Evolutionary conservation across 2,797 vertebrate genomes (phyloP).

Genomic region (Notoglanidium macrostoma): DNA sequence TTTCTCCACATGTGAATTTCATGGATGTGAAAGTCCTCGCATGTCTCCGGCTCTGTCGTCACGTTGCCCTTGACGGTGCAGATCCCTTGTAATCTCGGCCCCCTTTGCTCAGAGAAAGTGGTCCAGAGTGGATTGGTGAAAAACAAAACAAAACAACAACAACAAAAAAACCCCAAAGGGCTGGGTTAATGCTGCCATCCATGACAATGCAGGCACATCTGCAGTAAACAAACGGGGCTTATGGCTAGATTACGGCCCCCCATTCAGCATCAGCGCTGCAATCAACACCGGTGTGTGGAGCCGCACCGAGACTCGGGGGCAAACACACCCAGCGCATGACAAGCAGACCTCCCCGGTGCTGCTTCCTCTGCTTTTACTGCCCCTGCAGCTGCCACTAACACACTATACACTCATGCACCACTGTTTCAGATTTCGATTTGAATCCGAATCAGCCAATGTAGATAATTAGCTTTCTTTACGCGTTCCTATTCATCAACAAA

Average conservation of each 20-base stretch:
- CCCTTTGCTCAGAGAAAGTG: constrained; percentile 32
- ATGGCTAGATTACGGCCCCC: constrained; percentile 46
- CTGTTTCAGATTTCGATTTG: background rate
- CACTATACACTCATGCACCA: background rate
- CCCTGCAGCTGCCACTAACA: constrained; percentile 17
- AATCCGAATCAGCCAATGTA: background rate
- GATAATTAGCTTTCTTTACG: constrained; percentile 3
- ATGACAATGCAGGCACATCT: constrained; percentile 54
- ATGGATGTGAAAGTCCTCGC: background rate
- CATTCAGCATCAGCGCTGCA: constrained; percentile 39
- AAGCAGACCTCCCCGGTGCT: constrained; percentile 33
- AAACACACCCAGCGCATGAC: constrained; percentile 44
- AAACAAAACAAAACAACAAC: too few relatives aligned
- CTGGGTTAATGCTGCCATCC: constrained; percentile 26
- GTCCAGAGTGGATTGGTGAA: constrained; percentile 15
- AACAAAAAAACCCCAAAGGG: too few relatives aligned
- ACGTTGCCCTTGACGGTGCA: constrained; percentile 37
- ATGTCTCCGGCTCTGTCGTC: background rate
- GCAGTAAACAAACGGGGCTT: constrained; percentile 44
- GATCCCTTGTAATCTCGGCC: constrained; percentile 47
- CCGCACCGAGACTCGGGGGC: constrained; percentile 31
- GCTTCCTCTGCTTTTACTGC: constrained; percentile 43
- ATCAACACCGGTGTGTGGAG: constrained; percentile 42
- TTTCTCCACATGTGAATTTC: too few relatives aligned
- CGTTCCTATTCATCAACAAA: background rate